A percentile compares a stretch with the other conserved stretches of the same genome.
phyloP scores from a whole-genome alignment of 1,140 invertebrate genomes.

The Procambarus virginalis region DNA sequence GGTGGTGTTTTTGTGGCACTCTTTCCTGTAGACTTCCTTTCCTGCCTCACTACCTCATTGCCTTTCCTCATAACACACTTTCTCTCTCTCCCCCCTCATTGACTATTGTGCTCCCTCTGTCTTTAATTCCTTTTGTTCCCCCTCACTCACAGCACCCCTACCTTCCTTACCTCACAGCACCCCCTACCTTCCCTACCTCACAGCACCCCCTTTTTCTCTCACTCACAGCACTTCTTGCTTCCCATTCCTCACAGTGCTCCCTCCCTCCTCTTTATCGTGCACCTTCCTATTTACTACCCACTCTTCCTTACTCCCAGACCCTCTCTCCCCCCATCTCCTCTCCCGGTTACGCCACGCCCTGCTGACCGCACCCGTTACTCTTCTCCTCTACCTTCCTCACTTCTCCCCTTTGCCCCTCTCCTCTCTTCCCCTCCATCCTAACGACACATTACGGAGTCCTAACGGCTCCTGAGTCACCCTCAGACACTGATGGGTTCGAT shows the following conservation, averaged over 20 bases:
- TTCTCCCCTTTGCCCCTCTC: too few species aligned
- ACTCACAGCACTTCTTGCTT: neutral
- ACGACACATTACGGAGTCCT: neutral
- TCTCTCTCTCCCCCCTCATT: neutral
- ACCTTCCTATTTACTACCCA: too few species aligned
- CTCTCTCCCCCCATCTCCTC: too few species aligned
- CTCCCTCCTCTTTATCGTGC: too few species aligned
- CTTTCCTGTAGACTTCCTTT: neutral
- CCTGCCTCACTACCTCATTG: neutral
- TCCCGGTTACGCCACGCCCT: too few species aligned
- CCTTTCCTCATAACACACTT: neutral
- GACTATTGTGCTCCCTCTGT: neutral
- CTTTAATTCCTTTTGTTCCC: neutral
- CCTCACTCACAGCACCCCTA: too few species aligned
- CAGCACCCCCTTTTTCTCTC: neutral
- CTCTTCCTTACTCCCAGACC: too few species aligned
- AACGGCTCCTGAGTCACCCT: too few species aligned
- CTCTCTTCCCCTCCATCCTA: neutral
- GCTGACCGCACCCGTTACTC: neutral
- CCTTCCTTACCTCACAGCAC: neutral
- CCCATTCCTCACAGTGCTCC: too few species aligned
- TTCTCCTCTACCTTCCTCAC: neutral
- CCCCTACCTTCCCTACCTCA: neutral
- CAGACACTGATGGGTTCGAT: too few species aligned
- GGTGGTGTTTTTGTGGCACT: neutral